Evolutionary conservation across 2,113 vertebrate genomes (phyloP).

Genomic region (Syrrhaptes paradoxus): DNA sequence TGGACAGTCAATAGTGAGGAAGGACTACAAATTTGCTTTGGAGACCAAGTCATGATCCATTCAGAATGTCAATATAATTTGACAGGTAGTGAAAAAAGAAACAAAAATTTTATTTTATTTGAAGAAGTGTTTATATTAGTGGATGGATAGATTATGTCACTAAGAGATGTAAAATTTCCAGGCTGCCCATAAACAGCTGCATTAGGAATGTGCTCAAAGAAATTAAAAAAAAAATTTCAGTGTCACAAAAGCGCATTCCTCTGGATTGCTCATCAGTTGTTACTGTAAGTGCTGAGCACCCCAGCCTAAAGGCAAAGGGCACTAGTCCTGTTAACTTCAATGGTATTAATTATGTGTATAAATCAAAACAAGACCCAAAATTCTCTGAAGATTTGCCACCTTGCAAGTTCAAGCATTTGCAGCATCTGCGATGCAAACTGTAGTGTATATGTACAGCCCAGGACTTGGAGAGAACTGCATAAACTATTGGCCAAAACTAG

Average conservation of each 20-base stretch:
- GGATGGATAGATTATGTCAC: background rate
- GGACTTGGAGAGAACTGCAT: background rate
- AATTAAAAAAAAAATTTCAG: background rate
- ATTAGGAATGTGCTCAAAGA: background rate
- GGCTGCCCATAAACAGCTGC: background rate
- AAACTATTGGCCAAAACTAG: background rate
- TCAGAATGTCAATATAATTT: background rate
- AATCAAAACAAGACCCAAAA: background rate
- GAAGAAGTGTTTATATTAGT: background rate
- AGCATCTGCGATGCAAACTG: background rate
- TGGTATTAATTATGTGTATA: background rate
- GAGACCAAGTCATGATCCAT: background rate
- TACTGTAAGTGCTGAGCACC: background rate
- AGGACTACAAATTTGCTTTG: background rate
- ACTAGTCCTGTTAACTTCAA: background rate
- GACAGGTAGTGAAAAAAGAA: background rate
- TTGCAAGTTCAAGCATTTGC: background rate
- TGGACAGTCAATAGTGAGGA: background rate
- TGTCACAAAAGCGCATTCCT: background rate
- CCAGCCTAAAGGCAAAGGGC: background rate
- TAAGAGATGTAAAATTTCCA: background rate
- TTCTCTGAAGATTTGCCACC: background rate
- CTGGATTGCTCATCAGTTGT: background rate
- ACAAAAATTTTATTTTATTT: background rate
- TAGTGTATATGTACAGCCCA: background rate